These are phyloP conservation scores for Odobenus rosmarus DNA, from an alignment of 2,113 vertebrate genomes.

Conservation along the genomic window DNA sequence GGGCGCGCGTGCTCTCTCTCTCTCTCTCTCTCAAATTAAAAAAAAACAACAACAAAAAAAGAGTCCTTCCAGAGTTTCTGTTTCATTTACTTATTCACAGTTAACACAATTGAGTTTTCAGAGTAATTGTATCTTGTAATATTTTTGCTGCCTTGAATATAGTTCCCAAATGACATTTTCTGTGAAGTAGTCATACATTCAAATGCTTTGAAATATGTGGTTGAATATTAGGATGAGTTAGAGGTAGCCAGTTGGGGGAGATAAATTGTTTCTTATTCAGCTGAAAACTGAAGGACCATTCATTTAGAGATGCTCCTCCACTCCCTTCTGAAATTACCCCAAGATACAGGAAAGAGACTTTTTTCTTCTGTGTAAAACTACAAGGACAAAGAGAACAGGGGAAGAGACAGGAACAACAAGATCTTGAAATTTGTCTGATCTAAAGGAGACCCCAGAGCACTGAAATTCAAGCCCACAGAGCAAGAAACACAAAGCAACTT, in stretches of 20 bases:
- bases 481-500: not conserved
- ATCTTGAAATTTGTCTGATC: not conserved
- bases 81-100: not conserved
- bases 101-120: slow-evolving; percentile 17
- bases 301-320: not conserved
- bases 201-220: not conserved
- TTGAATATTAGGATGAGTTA: slow-evolving; percentile 15
- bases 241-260: not conserved
- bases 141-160: not conserved
- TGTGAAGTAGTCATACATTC: not conserved
- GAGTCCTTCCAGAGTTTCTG: not conserved
- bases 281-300: not conserved
- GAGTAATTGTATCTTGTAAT: not conserved
- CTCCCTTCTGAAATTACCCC: not conserved
- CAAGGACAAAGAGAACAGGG: not conserved
- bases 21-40: no score
- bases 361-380: not conserved
- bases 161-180: not conserved
- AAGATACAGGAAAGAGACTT: not conserved
- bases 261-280: not conserved
- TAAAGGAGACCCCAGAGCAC: not conserved
- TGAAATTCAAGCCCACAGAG: not conserved
- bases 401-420: not conserved
- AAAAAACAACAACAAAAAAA: not conserved
- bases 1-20: no score